phyloP scores from a whole-genome alignment of 2,888 invertebrate genomes.

The Apodemia mormo region DNA sequence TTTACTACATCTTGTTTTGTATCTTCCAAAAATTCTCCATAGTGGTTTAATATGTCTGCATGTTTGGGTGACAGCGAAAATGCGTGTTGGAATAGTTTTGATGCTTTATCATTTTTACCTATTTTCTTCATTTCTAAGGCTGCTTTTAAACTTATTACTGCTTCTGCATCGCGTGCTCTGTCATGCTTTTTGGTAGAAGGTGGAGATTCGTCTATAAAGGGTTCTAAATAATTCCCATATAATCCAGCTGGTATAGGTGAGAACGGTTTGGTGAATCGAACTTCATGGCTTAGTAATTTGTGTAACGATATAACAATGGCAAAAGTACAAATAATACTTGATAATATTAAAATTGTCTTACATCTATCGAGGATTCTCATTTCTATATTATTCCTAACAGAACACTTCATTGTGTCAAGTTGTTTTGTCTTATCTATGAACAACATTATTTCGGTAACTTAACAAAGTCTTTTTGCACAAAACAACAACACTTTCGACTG shows the following conservation, averaged over 20 bases:
- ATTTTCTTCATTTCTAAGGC: slow-evolving; percentile 91
- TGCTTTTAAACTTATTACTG: slow-evolving; percentile 90
- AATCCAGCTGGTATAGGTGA: slow-evolving; percentile 68
- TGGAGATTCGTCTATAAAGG: slow-evolving; percentile 52
- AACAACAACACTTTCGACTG: slow-evolving; percentile 49
- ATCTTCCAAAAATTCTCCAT: slow-evolving; percentile 95
- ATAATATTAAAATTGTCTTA: slow-evolving; percentile 68
- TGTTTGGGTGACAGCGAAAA: slow-evolving; percentile 94
- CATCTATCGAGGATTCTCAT: slow-evolving; percentile 71
- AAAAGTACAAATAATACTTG: slow-evolving; percentile 69
- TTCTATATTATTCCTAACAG: slow-evolving; percentile 49
- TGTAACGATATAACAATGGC: slow-evolving; percentile 68
- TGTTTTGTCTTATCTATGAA: slow-evolving; percentile 63
- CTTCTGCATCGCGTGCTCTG: slow-evolving; percentile 83
- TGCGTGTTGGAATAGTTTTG: slow-evolving; percentile 94
- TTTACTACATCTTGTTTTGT: slow-evolving; percentile 91
- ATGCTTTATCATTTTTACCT: slow-evolving; percentile 93
- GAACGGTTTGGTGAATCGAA: slow-evolving; percentile 65
- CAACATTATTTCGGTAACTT: slow-evolving; percentile 58
- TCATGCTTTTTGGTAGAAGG: slow-evolving; percentile 47
- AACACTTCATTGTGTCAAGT: slow-evolving; percentile 62
- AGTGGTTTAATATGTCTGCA: slow-evolving; percentile 94
- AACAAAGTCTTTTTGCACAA: slow-evolving; percentile 50
- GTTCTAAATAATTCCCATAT: slow-evolving; percentile 66
- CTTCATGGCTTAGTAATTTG: slow-evolving; percentile 64